phyloP scores from a whole-genome alignment of 2,888 invertebrate genomes.

The Neria commutata region DNA sequence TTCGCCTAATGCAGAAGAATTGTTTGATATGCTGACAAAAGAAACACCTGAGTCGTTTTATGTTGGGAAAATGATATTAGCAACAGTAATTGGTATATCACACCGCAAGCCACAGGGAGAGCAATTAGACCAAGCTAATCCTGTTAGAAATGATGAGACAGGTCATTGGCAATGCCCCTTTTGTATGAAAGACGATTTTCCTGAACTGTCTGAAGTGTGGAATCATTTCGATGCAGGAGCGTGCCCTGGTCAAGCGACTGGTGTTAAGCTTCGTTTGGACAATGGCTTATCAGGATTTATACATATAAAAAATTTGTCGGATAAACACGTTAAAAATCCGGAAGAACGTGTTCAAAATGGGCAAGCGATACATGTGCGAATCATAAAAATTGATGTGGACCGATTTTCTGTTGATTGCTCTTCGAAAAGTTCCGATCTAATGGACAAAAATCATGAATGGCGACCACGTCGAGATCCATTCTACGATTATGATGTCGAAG shows the following conservation, averaged over 20 bases:
- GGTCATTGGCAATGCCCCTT: constrained; percentile 98
- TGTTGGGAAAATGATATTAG: constrained; percentile 83
- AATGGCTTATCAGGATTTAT: constrained; percentile 94
- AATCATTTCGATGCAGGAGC: constrained; percentile 96
- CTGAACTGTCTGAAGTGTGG: constrained; percentile 96
- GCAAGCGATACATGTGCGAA: constrained; percentile 84
- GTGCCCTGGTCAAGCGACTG: constrained; percentile 95
- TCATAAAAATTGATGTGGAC: constrained; percentile 96
- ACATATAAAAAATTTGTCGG: constrained; percentile 91
- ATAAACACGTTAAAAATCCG: constrained; percentile 91
- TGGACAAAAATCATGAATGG: constrained; percentile 91
- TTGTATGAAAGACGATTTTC: constrained; percentile 94
- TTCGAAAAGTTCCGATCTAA: constrained; percentile 88
- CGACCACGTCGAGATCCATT: constrained; percentile 86
- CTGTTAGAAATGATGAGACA: constrained; percentile 91
- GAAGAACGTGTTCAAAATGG: constrained; percentile 87
- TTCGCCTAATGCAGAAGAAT: constrained; percentile 82
- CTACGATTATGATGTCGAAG: constrained; percentile 87
- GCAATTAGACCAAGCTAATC: constrained; percentile 94
- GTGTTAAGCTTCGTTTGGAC: constrained; percentile 87
- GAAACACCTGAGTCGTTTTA: constrained; percentile 94
- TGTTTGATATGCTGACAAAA: constrained; percentile 95
- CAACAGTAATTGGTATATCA: constrained; percentile 80
- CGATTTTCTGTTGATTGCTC: constrained; percentile 93
- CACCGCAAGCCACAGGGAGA: constrained; percentile 90